These are phyloP conservation scores for Cuniculus paca DNA, from an alignment of 2,797 vertebrate genomes.

Conservation along the genomic window DNA sequence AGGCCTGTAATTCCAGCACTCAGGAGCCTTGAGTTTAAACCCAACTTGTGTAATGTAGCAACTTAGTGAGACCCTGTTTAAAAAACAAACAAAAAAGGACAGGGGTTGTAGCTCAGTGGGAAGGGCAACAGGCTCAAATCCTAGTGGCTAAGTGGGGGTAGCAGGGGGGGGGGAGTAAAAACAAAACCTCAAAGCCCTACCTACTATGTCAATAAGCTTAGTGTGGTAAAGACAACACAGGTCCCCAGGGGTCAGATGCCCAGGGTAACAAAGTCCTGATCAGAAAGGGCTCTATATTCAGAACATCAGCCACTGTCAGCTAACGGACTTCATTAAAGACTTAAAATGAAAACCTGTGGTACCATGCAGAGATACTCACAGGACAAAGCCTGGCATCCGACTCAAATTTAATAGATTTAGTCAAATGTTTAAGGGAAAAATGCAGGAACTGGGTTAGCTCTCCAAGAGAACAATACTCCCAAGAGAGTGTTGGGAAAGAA, in stretches of 20 bases:
- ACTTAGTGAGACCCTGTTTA: neutral
- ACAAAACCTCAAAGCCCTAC: neutral
- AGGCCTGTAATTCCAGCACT: neutral
- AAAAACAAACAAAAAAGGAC: neutral
- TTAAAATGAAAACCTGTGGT: neutral
- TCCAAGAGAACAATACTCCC: neutral
- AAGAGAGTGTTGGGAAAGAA: neutral
- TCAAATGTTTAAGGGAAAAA: neutral
- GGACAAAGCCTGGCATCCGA: neutral
- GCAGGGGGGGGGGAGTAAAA: too few relatives aligned
- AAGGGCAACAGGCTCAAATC: neutral
- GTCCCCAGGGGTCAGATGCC: neutral
- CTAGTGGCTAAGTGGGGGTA: too few relatives aligned
- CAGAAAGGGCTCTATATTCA: neutral
- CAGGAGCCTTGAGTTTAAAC: neutral
- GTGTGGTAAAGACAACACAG: neutral
- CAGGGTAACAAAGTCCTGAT: accelerated
- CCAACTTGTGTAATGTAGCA: neutral
- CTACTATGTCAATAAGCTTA: neutral
- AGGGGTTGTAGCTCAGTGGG: neutral
- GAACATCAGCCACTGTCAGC: neutral
- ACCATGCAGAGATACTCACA: neutral
- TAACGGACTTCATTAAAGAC: accelerated
- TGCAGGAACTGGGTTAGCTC: neutral
- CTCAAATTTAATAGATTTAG: neutral